Evolutionary conservation across 2,888 invertebrate species (phyloP), one percentile per base, ranked within the genome.

Genomic region (Fragum whitleyi): DNA sequence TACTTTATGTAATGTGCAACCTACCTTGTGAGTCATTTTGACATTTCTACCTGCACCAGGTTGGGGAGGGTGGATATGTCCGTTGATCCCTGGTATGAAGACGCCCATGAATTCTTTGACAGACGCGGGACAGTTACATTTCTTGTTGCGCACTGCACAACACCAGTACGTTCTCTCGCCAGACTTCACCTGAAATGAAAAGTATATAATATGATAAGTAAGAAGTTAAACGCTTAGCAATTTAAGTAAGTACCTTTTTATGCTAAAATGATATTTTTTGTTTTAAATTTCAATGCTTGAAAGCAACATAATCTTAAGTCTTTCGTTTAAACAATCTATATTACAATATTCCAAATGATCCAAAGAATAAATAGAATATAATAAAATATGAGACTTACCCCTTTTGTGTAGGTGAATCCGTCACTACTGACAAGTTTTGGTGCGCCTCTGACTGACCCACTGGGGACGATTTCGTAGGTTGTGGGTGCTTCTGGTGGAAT

Each of bases 121-220:
- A 2, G 77, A 65, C n/a, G n/a, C n/a, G n/a, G n/a, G n/a, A 26
- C 77, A 77, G 14, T 28, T 23, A 23, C 62, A 53, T 36, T 28
- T 62, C 42, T 73, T 79, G 57, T 26, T 79, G 28, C 74, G 7
- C 5, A 74, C 47, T 0, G 79, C 16, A 39, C 79, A 79, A 1
- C 71, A 14, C 74, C 79, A 74, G 36, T 74, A 74, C 11, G 23
- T 72, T 47, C 77, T n/a, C 11, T 78, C 68, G 14, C 59, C 73
- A 0, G 2, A 2, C n/a, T 72, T 68, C 5, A 79, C 74, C 70
- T 57, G 47, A 5, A 47, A 47, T 9, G 5, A 47, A 47, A n/a
- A 5, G 16, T 16, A 47, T 3, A 47, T 2, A n/a, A 9, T 3
- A 47, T n/a, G n/a, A n/a, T n/a, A n/a, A n/a, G n/a, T n/a, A n/a